A percentile compares a stretch with the other conserved stretches of the same genome.
Conservation (phyloP, 1,140 invertebrate species). For the Doryteuthis pealeii region DNA sequence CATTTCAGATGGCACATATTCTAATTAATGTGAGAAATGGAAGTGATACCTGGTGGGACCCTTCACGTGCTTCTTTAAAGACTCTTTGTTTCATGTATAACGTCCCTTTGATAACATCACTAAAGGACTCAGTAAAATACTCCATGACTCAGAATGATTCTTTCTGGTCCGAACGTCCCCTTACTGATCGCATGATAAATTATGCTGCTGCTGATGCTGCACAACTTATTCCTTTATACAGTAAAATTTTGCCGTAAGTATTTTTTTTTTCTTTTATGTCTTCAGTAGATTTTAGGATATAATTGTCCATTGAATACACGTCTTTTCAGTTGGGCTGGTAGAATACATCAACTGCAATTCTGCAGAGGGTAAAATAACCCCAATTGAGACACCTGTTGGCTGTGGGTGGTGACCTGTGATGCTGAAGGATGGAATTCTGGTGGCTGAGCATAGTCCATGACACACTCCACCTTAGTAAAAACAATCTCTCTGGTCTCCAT, state of each 20-base stretch:
- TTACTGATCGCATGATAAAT: background rate
- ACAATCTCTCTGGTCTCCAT: too few species aligned
- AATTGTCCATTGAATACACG: too few species aligned
- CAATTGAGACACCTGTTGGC: too few species aligned
- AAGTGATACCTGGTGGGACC: background rate
- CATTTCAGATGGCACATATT: background rate
- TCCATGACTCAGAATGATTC: background rate
- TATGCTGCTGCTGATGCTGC: slow-evolving; percentile 8
- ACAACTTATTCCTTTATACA: background rate
- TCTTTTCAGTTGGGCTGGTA: too few species aligned
- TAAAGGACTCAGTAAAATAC: background rate
- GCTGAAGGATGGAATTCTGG: too few species aligned
- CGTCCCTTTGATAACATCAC: background rate
- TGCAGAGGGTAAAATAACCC: too few species aligned
- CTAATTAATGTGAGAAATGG: slow-evolving; percentile 2
- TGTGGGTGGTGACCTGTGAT: too few species aligned
- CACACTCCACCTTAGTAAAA: too few species aligned
- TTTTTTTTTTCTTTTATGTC: background rate
- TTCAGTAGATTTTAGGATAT: too few species aligned
- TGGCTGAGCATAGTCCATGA: too few species aligned
- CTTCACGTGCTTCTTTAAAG: background rate
- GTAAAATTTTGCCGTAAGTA: background rate
- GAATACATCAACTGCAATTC: too few species aligned
- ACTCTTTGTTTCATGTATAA: background rate
- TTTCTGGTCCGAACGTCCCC: background rate